Percentiles rank a stretch among this genome's conserved stretches.
These are phyloP conservation scores for Nylanderia fulva DNA, from an alignment of 1,140 invertebrate genomes.

Conservation along the genomic window DNA sequence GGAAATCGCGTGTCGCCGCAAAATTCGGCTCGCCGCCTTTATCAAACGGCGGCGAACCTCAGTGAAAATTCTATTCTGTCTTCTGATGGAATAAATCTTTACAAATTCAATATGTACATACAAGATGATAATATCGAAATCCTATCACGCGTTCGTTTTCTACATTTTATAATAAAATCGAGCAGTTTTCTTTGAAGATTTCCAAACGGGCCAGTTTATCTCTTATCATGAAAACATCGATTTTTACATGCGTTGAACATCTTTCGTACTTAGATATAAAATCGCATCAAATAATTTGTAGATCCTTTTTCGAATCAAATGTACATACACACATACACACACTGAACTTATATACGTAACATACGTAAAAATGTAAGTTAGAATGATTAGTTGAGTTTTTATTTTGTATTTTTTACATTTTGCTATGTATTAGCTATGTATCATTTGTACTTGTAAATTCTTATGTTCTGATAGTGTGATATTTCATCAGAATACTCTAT, in stretches of 20 bases:
- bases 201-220: not conserved
- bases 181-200: conserved; percentile 15
- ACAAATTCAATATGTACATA: conserved; percentile 54
- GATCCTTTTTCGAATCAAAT: conserved; percentile 14
- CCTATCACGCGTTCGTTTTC: conserved; percentile 33
- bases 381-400: conserved; percentile 7
- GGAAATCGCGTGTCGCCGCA: conserved; percentile 86
- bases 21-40: conserved; percentile 82
- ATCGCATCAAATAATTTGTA: conserved; percentile 14
- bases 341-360: conserved; percentile 23
- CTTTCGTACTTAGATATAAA: conserved; percentile 45
- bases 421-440: not conserved
- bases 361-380: conserved; percentile 33
- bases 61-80: conserved; percentile 62
- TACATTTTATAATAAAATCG: conserved; percentile 52
- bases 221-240: conserved; percentile 8
- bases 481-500: not conserved
- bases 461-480: conserved; percentile 1
- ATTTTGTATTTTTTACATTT: conserved; percentile 4
- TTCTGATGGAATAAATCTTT: not conserved
- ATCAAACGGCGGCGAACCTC: conserved; percentile 58
- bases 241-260: not conserved
- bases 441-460: not conserved
- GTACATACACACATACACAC: conserved; percentile 57
- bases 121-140: conserved; percentile 42